Base-by-base conservation (phyloP, 2,888 invertebrate genomes). In the Arrhopalites spinosus region DNA sequence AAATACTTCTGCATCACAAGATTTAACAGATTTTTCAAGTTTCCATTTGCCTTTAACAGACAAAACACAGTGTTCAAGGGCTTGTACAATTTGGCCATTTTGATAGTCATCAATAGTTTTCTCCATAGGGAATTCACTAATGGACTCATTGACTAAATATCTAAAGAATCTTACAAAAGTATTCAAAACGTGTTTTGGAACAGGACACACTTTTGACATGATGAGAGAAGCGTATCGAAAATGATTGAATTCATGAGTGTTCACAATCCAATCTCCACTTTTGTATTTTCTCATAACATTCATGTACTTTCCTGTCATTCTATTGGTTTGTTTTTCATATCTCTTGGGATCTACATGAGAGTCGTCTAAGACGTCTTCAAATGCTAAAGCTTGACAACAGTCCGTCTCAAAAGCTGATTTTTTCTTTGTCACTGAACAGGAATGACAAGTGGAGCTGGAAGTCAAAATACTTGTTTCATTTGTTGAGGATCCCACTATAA, bases 321-420 rank as follows among this genome's bases (percentile, higher is more conserved):
- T 30, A 23, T 45, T 66, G 7, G 66, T 66, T 13, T 66, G 66
- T 43, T 66, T 66, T 5, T 66, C 66, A 43, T 66, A 66, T 2
- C 66, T 1, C 25, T 66, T 36, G 2, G 43, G 25, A 23, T 66
- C 66, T 13, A 66, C 23, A 23, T 43, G 5, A 15, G 66, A 43
- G 23, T 45, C 43, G 11, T 66, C 45, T 0, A 45, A n/a, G 23
- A 45, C 66, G 23, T 66, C 66, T 23, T 66, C 66, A 45, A 45
- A 66, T 1, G 66, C 45, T 13, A 66, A 45, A 23, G 66, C 66
- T 36, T 36, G 20, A 43, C 66, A 66, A 43, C 66, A 66, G 15
- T 66, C 23, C 45, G 66, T 66, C 20, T 66, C 45, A 66, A 43
- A 66, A 1, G 17, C 25, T 7, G 45, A 20, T 20, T 43, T 36